A percentile compares a stretch with the other conserved stretches of the same genome.
phyloP scores from a whole-genome alignment of 2,113 vertebrate genomes.

The Heterocephalus glaber region DNA sequence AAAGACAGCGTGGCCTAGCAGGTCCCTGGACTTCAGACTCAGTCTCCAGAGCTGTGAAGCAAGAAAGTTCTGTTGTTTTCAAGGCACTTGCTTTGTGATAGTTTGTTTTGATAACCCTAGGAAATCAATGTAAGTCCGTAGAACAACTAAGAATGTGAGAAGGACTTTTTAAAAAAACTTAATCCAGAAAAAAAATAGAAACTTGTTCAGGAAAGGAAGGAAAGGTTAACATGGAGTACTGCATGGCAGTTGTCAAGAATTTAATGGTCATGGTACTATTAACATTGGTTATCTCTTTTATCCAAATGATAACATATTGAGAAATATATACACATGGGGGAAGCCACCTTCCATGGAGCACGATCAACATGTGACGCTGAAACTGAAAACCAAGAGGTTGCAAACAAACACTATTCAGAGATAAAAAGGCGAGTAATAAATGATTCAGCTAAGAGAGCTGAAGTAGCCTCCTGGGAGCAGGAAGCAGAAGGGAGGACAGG shows the following conservation, averaged over 20 bases:
- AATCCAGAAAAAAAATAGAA: slow-evolving; percentile 40
- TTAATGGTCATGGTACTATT: not conserved
- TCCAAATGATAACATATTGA: not conserved
- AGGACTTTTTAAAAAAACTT: not conserved
- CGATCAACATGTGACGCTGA: not conserved
- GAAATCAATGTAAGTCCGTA: not conserved
- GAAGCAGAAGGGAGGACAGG: not conserved
- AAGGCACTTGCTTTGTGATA: not conserved
- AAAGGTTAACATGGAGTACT: not conserved
- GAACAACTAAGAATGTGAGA: not conserved
- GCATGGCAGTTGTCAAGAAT: not conserved
- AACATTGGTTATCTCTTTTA: not conserved
- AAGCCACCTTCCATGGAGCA: not conserved
- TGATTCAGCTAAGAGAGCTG: not conserved
- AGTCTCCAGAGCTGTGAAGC: not conserved
- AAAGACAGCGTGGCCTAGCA: not conserved
- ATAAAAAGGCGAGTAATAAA: not conserved
- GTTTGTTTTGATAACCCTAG: not conserved
- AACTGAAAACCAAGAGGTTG: not conserved
- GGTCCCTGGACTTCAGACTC: not conserved
- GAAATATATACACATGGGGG: not conserved
- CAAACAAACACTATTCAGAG: not conserved
- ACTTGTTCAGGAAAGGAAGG: slow-evolving; percentile 19
- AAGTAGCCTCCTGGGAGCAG: not conserved
- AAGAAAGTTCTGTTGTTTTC: not conserved